Base-by-base conservation (phyloP, 2,797 vertebrate species). In the Periophthalmus magnuspinnatus region DNA sequence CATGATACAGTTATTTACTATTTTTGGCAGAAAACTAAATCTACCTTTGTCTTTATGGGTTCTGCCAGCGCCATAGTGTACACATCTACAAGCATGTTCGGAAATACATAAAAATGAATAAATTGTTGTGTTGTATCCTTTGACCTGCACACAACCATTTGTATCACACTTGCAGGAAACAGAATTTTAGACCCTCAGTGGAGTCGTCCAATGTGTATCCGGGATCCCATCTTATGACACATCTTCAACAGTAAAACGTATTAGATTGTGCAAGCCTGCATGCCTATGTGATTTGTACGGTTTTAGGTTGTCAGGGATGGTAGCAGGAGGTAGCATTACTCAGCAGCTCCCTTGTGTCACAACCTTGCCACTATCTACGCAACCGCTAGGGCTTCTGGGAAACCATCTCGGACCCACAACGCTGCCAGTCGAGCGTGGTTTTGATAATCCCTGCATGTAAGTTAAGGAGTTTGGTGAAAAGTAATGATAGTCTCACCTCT, bases 241-340 rank as follows among this genome's bases (percentile, higher is more conserved):
- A 82, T 64, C 57, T 64, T 57, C 38, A 48, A 55, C 38, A 68
- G 52, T 70, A 62, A 79, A 78, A 71, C 57, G 65, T 34, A 65
- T 63, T 47, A 60, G 21, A 68, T 83, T 90, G 81, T 68, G 85
- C 84, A 86, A 87, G 75, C 70, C 78, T 61, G 71, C 81, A 82
- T 87, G 62, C 69, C 78, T 89, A 82, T 75, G 72, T 75, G 76
- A 76, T 87, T 82, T 83, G 78, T 32, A 50, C 28, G 5, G 45
- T 33, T 86, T 84, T 24, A 78, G 84, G 69, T 68, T 69, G 80
- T 84, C 79, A 71, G 78, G 33, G 50, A 67, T 86, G 86, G 84
- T 86, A 76, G 79, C 85, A 82, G 83, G 85, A 89, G 78, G 84
- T 80, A 66, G 74, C 78, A 82, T 93, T 92, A 91, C 89, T 93